These are phyloP conservation scores for Ciconia maguari DNA, from an alignment of 2,113 vertebrate species.

Conservation along the genomic window DNA sequence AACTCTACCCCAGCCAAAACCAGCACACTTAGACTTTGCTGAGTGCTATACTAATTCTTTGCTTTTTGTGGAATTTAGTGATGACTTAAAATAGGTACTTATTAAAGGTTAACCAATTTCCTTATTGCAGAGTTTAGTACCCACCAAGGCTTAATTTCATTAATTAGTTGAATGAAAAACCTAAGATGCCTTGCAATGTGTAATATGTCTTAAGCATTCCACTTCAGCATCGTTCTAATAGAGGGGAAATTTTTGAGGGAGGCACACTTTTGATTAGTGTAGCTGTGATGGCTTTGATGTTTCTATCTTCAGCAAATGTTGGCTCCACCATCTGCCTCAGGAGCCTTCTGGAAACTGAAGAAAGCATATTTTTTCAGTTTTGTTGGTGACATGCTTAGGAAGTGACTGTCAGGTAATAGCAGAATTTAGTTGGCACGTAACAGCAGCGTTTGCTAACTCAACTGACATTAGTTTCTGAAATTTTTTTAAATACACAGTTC, in stretches of 20 bases:
- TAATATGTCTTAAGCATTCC: not conserved
- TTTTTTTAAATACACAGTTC: not conserved
- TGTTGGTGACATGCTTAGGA: not conserved
- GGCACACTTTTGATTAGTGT: not conserved
- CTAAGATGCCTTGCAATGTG: not conserved
- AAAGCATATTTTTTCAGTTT: not conserved
- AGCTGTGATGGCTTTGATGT: not conserved
- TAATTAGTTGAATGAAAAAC: not conserved
- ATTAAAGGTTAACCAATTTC: fast-evolving
- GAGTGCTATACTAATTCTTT: fast-evolving
- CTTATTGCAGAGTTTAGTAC: not conserved
- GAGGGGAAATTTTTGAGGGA: not conserved
- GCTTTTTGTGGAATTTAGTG: too few relatives aligned
- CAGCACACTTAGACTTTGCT: not conserved
- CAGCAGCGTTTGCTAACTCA: not conserved
- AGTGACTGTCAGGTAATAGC: not conserved
- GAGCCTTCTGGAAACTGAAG: not conserved
- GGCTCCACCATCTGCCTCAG: fast-evolving
- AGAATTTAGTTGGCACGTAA: not conserved
- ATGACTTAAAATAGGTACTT: fast-evolving
- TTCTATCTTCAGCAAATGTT: not conserved
- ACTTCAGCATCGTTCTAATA: not conserved
- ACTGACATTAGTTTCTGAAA: not conserved
- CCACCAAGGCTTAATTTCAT: not conserved
- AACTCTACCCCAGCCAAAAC: too few relatives aligned